Conservation (phyloP, 2,113 vertebrate species). For the Numida meleagris region DNA sequence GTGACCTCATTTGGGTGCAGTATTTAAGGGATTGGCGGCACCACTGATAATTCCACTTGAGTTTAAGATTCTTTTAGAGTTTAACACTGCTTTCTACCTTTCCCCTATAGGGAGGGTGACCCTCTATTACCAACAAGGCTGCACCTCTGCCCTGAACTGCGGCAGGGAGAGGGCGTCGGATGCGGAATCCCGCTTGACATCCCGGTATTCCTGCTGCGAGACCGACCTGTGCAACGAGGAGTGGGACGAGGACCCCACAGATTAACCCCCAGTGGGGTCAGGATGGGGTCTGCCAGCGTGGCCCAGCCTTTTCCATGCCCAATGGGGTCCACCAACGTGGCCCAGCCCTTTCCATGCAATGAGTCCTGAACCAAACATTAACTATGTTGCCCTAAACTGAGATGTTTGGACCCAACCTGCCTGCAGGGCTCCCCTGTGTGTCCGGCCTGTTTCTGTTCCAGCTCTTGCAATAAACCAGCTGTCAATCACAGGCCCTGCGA, state of each 20-base stretch:
- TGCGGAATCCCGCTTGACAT: neutral
- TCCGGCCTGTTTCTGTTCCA: neutral
- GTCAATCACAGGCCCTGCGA: neutral
- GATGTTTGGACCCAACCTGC: fast-evolving
- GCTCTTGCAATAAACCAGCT: neutral
- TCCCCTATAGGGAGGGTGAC: neutral
- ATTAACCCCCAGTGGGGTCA: neutral
- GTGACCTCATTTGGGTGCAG: fast-evolving
- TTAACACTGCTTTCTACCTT: fast-evolving
- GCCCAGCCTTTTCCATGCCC: too few relatives aligned
- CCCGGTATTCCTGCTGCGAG: neutral
- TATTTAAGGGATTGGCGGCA: neutral
- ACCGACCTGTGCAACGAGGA: constrained; percentile 39
- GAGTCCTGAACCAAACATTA: fast-evolving
- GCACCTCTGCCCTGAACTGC: neutral
- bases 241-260: neutral
- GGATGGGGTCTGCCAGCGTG: neutral
- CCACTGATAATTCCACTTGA: too few relatives aligned
- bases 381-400: neutral
- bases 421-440: fast-evolving
- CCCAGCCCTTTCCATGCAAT: fast-evolving
- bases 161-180: neutral
- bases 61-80: too few relatives aligned
- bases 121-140: constrained; percentile 41
- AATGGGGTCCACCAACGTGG: too few relatives aligned